Evolutionary conservation across 1,140 invertebrate species (phyloP).

Genomic region (Hirudo medicinalis): DNA sequence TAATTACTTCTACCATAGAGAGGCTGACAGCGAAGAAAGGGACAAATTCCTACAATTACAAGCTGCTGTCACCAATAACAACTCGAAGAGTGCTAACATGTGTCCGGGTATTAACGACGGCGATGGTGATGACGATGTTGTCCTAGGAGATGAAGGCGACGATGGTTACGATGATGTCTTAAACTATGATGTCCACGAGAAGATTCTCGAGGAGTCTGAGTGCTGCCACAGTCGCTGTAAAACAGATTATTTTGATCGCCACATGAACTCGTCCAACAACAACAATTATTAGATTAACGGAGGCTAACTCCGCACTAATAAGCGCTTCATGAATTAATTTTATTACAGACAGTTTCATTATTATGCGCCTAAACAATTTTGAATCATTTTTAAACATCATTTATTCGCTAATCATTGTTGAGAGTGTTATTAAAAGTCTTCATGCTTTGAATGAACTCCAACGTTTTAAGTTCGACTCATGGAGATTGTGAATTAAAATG

Average conservation of each 20-base stretch:
- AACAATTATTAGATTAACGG: background rate
- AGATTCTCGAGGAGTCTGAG: background rate
- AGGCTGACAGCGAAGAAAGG: slow-evolving; percentile 16
- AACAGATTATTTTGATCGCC: background rate
- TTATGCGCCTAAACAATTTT: too few species aligned
- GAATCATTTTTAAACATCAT: too few species aligned
- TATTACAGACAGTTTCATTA: too few species aligned
- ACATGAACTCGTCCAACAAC: background rate
- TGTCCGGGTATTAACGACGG: background rate
- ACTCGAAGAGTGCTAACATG: too few species aligned
- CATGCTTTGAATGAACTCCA: background rate
- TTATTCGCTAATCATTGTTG: background rate
- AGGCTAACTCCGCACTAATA: too few species aligned
- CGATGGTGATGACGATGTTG: background rate
- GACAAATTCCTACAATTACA: slow-evolving; percentile 1
- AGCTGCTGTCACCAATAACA: background rate
- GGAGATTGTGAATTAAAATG: background rate
- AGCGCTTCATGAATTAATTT: too few species aligned
- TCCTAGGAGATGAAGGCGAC: background rate
- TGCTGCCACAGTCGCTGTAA: slow-evolving; percentile 1
- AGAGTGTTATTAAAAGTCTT: background rate
- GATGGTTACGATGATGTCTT: background rate
- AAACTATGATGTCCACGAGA: background rate
- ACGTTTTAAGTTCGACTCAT: background rate
- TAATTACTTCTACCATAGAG: slow-evolving; percentile 98